Base-by-base conservation (phyloP, 2,797 vertebrate genomes). In the Enteromius thamalakanensis region DNA sequence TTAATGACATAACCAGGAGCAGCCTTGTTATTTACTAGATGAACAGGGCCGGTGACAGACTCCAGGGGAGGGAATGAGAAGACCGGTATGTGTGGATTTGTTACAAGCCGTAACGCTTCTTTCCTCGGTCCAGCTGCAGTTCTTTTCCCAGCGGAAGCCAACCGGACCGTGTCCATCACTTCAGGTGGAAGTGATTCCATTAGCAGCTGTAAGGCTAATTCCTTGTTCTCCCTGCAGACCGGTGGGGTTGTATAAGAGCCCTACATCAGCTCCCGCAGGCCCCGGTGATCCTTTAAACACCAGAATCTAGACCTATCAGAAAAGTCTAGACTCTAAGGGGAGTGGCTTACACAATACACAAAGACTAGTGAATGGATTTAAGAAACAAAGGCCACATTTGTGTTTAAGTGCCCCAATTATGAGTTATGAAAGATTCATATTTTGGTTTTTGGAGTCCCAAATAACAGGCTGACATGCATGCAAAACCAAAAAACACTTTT, bases 101-200 rank as follows among this genome's bases (percentile, higher is more conserved):
- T 86, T 79, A 69, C 86, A 80, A 74, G 34, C 83, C 65, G 64
- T 60, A 87, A 85, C 77, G 64, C 58, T 40, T 23, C 55, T 79
- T 81, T 82, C 79, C 72, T 70, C 81, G n/a, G 84, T 68, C 79
- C 82, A 84, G 84, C 67, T 84, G 82, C 82, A 86, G 76, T 37
- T 37, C 82, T 71, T 53, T 49, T 72, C 69, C 79, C 84, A 76
- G 58, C 76, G 75, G 83, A 85, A 75, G 79, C 55, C 82, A 55
- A 76, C 83, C 84, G 87, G 86, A 75, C 86, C 69, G 76, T 65
- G 71, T 85, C 85, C 79, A 85, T 89, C 85, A 88, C 84, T 84
- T 80, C 72, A 86, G 83, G 76, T 85, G 81, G 67, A 85, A 86
- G 82, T 87, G 86, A 75, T 84, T 87, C 81, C 67, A 80, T 86